phyloP scores from a whole-genome alignment of 1,140 invertebrate genomes.

The Batillaria attramentaria region DNA sequence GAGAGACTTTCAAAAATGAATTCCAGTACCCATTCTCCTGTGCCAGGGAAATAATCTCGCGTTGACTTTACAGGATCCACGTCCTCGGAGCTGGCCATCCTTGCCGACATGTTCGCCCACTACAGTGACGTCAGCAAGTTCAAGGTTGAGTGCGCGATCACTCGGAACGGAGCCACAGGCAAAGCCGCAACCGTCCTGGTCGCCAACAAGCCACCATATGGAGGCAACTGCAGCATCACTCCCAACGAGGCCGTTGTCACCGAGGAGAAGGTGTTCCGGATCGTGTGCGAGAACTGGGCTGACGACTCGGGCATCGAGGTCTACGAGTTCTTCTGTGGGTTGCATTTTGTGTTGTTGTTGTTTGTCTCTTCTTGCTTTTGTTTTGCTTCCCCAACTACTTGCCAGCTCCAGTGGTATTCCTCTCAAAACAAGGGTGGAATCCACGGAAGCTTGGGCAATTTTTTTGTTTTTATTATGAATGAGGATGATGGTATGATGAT shows the following conservation, averaged over 20 bases:
- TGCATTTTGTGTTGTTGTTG: not conserved
- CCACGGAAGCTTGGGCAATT: no score
- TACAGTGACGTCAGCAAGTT: constrained; percentile 34
- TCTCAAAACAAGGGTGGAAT: no score
- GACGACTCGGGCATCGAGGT: constrained; percentile 47
- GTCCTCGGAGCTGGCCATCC: constrained; percentile 43
- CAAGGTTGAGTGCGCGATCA: constrained; percentile 35
- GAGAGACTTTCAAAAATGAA: no score
- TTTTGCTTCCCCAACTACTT: not conserved
- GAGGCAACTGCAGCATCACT: constrained; percentile 56
- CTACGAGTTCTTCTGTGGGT: constrained; percentile 59
- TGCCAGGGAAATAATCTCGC: no score
- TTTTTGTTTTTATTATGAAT: no score
- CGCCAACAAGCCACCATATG: constrained; percentile 53
- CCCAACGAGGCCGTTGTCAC: constrained; percentile 43
- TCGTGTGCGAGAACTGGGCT: constrained; percentile 56
- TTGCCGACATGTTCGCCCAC: constrained; percentile 34
- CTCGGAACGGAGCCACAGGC: constrained; percentile 23
- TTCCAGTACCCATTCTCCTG: no score
- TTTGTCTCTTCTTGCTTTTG: not conserved
- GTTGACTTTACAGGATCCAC: constrained; percentile 43
- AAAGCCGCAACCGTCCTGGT: constrained; percentile 36
- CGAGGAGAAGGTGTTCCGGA: constrained; percentile 39
- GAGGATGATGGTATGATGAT: no score
- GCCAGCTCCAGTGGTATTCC: no score